Evolutionary conservation across 2,113 vertebrate genomes (phyloP).

Genomic region (Cyprinodon tularosa): DNA sequence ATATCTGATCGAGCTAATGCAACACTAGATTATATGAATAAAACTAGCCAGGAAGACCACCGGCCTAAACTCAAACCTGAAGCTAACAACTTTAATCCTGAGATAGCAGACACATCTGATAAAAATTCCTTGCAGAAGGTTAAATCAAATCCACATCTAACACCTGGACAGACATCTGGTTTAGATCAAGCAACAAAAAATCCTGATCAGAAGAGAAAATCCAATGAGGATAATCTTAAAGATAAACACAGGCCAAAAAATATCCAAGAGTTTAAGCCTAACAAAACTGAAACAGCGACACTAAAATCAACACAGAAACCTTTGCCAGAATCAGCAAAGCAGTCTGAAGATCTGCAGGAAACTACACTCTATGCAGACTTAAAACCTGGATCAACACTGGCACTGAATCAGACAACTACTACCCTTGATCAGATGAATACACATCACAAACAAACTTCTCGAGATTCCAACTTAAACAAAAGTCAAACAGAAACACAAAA

Average conservation of each 20-base stretch:
- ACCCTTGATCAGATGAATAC: not conserved
- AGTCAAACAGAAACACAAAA: constrained; percentile 3
- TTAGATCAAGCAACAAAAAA: not conserved
- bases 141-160: constrained; percentile 13
- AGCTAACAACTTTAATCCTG: not conserved
- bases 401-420: not conserved
- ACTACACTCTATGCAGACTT: constrained; percentile 1
- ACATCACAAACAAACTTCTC: not conserved
- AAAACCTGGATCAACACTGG: constrained; percentile 6
- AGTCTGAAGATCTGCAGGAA: not conserved
- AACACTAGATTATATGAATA: not conserved
- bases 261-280: not conserved
- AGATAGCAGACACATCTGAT: not conserved
- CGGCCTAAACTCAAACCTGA: not conserved
- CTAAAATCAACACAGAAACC: constrained; percentile 8
- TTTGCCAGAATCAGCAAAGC: not conserved
- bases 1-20: not conserved
- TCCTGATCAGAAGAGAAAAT: constrained; percentile 16
- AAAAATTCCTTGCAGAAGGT: not conserved
- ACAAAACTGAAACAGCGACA: not conserved
- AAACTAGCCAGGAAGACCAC: not conserved
- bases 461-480: not conserved
- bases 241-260: not conserved
- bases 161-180: constrained; percentile 10
- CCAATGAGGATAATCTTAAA: constrained; percentile 7